phyloP scores from a whole-genome alignment of 2,888 invertebrate genomes.

The Marronus borbonicus region DNA sequence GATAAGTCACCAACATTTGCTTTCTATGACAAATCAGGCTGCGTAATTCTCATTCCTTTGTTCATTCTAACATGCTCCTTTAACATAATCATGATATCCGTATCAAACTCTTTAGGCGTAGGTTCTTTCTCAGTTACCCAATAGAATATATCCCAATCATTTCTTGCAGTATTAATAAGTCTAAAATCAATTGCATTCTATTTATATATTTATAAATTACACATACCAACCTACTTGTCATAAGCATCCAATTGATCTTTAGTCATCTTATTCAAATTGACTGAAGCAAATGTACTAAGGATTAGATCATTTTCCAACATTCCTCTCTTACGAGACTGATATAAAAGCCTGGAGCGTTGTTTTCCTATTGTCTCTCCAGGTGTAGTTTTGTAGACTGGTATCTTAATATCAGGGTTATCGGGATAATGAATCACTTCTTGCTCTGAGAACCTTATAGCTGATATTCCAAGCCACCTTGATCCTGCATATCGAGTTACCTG shows the following conservation, averaged over 20 bases:
- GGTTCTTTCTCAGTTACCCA: constrained; percentile 90
- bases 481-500: constrained; percentile 12
- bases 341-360: constrained; percentile 79
- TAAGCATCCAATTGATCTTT: constrained; percentile 84
- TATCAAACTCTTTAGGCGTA: constrained; percentile 88
- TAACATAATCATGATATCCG: constrained; percentile 87
- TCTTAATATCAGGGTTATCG: constrained; percentile 61
- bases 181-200: constrained; percentile 61
- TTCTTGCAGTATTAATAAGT: constrained; percentile 92
- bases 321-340: constrained; percentile 96
- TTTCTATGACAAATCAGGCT: constrained; percentile 77
- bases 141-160: constrained; percentile 98
- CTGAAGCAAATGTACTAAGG: constrained; percentile 91
- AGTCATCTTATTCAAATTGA: constrained; percentile 81
- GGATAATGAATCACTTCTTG: constrained; percentile 62
- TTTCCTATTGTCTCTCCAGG: constrained; percentile 62
- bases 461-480: constrained; percentile 39
- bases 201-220: background rate
- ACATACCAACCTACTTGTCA: constrained; percentile 73
- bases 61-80: constrained; percentile 88
- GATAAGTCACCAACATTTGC: background rate
- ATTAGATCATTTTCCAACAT: constrained; percentile 96
- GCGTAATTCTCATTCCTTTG: constrained; percentile 78
- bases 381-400: constrained; percentile 62
- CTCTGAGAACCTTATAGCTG: constrained; percentile 26